These are phyloP conservation scores for Formica exsecta DNA, from an alignment of 1,140 invertebrate genomes.

Conservation along the genomic window DNA sequence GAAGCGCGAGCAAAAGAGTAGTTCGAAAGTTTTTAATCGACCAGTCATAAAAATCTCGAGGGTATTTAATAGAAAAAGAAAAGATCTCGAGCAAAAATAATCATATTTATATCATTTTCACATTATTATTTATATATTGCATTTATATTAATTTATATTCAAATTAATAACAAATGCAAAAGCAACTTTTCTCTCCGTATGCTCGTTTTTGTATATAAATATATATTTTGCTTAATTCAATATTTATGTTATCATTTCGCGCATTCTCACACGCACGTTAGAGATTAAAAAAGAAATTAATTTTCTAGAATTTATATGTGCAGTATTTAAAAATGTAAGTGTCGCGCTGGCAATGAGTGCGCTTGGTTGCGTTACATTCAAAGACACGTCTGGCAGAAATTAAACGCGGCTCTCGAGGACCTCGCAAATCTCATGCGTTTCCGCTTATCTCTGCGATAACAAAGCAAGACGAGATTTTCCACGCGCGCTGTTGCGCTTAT, in stretches of 20 bases:
- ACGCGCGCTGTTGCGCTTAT: conserved; percentile 41
- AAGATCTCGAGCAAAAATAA: background rate
- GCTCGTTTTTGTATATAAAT: background rate
- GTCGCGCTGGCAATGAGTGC: background rate
- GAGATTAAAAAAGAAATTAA: background rate
- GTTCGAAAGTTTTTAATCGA: background rate
- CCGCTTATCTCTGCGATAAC: conserved; percentile 55
- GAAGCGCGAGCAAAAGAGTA: background rate
- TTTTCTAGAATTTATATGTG: background rate
- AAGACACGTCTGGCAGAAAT: conserved; percentile 26
- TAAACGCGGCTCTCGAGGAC: conserved; percentile 20
- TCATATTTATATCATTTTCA: background rate
- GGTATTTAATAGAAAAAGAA: background rate
- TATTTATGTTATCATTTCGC: too few relatives aligned
- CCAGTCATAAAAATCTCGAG: background rate
- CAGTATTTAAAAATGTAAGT: background rate
- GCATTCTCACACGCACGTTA: background rate
- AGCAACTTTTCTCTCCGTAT: background rate
- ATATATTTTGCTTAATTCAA: background rate
- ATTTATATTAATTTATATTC: too few relatives aligned
- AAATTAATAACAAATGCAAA: background rate
- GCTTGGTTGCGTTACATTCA: conserved; percentile 22
- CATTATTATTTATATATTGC: too few relatives aligned
- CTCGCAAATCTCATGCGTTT: conserved; percentile 42
- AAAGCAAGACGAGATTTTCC: conserved; percentile 46